These are phyloP conservation scores for Lucifuga dentata DNA, from an alignment of 2,113 vertebrate genomes.

Conservation along the genomic window DNA sequence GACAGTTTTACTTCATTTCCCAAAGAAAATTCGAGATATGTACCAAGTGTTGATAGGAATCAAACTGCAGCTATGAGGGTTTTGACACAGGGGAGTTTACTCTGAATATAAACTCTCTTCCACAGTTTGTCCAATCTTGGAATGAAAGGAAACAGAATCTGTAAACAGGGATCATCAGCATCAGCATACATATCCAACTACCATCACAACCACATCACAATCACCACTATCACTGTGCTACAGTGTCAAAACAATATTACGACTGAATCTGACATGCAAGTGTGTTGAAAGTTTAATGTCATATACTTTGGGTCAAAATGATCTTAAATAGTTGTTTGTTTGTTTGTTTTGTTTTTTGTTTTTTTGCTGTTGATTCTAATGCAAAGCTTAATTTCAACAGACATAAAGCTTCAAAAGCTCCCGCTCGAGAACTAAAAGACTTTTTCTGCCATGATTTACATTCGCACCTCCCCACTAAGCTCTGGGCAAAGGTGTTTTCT, in stretches of 20 bases:
- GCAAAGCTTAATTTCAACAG: neutral
- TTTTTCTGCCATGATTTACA: constrained; percentile 53
- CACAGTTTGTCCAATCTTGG: neutral
- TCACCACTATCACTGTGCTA: no score
- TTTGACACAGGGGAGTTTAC: neutral
- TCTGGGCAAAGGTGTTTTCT: constrained; percentile 34
- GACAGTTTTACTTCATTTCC: neutral
- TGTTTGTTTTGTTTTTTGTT: no score
- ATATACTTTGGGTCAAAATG: neutral
- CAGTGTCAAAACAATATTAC: neutral
- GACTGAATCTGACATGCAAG: neutral
- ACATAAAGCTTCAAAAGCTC: neutral
- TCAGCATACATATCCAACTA: neutral
- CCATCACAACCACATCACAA: no score
- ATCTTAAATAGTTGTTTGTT: no score
- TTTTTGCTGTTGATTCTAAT: neutral
- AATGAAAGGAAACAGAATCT: neutral
- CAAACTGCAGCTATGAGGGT: constrained; percentile 1
- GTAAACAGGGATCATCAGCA: constrained; percentile 9
- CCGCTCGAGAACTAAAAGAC: neutral
- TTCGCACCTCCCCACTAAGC: neutral
- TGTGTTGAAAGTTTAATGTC: neutral
- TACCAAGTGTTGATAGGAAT: neutral
- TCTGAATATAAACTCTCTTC: constrained; percentile 4
- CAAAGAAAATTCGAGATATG: neutral